phyloP scores from a whole-genome alignment of 2,797 vertebrate genomes.

The Mormyrops attenuatus region DNA sequence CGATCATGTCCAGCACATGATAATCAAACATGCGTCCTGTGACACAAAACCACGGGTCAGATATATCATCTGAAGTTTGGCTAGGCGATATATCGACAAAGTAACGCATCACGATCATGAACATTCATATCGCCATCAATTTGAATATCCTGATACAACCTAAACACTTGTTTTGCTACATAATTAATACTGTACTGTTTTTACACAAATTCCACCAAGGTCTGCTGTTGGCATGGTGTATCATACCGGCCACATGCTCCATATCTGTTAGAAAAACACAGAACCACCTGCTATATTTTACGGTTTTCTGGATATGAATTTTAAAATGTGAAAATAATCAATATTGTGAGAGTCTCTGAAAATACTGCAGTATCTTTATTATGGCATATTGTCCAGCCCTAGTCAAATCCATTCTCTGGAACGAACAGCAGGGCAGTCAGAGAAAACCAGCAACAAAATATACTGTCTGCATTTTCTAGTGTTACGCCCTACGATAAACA shows the following conservation, averaged over 20 bases:
- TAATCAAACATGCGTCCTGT: slow-evolving; percentile 95
- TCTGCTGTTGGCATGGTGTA: neutral
- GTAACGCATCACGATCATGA: neutral
- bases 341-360: too few relatives aligned
- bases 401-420: neutral
- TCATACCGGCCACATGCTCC: too few relatives aligned
- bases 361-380: neutral
- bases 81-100: neutral
- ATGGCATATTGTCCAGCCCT: neutral
- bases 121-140: neutral
- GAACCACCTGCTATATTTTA: too few relatives aligned
- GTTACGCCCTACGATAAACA: neutral
- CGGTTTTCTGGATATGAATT: too few relatives aligned
- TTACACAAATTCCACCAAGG: neutral
- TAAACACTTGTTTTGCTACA: neutral
- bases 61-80: neutral
- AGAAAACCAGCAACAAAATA: neutral
- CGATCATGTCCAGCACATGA: slow-evolving; percentile 92
- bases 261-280: too few relatives aligned
- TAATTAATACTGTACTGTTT: neutral
- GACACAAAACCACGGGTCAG: slow-evolving; percentile 24
- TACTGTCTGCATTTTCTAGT: neutral
- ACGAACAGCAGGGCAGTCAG: neutral
- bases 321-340: too few relatives aligned
- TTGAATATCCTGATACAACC: neutral